Evolutionary conservation across 2,888 invertebrate genomes (phyloP).

Genomic region (Stratiomys singularior): DNA sequence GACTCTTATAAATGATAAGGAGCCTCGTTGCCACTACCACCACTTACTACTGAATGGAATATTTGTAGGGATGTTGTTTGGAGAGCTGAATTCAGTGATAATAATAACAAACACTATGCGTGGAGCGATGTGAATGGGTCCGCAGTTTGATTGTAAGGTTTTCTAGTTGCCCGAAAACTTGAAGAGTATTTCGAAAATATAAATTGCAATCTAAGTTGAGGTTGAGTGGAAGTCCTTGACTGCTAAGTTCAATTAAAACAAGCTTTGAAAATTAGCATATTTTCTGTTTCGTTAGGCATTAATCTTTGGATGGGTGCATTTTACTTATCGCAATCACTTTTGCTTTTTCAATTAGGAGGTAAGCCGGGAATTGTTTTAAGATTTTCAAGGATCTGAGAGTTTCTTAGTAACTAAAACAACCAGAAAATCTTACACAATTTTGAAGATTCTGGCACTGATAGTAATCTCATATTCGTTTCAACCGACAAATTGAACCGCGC

Average conservation of each 20-base stretch:
- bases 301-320: not conserved
- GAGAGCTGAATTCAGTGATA: not conserved
- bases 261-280: constrained; percentile 13
- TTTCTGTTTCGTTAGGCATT: not conserved
- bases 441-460: no score
- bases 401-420: no score
- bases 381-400: no score
- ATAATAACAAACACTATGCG: not conserved
- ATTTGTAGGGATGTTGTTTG: not conserved
- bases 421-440: no score
- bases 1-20: constrained; percentile 18
- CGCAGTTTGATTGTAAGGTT: not conserved
- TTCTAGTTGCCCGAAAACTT: not conserved
- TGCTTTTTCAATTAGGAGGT: no score
- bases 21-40: not conserved
- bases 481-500: no score
- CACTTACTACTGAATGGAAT: not conserved
- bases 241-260: constrained; percentile 6
- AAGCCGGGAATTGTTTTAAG: no score
- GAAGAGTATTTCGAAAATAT: not conserved
- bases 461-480: no score
- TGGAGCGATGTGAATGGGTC: not conserved
- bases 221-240: not conserved
- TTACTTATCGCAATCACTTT: no score
- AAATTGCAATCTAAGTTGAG: constrained; percentile 10